Base-by-base conservation (phyloP, 1,140 invertebrate species). In the Procambarus clarkii region DNA sequence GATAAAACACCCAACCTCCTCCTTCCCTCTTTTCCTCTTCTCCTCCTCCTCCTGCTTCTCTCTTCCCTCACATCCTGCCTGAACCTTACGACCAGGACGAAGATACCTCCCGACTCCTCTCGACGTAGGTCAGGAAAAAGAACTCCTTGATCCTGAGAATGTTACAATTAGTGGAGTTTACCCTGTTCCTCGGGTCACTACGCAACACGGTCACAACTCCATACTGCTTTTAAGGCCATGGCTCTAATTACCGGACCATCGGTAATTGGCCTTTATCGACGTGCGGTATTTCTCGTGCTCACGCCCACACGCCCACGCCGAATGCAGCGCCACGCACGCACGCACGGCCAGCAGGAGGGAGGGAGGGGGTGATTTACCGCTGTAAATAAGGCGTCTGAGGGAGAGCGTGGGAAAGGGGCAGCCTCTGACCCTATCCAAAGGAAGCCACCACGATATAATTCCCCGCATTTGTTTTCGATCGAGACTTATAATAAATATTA, bases 401-500 rank as follows among this genome's bases (percentile, higher is more conserved):
- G 64, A 45, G 85, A 74, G 85, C 85, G 85, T 86, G 85, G 85
- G 85, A 86, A 86, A 77, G 76, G 74, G 48, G 21, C 85, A 78
- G 81, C 81, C 50, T 54, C 81, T 83, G 81, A 83, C 81, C 81
- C 24, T 64, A 46, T 9, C 81, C 46, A 34, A 74, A 69, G 81
- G 81, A 54, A 46, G 58, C 81, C 58, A 60, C 58, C 58, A 45
- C 50, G 81, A 83, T 83, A 69, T 69, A 83, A 83, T 83, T 83
- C 81, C 81, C 60, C 21, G 58, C 81, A 54, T 83, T 83, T 64
- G 81, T 83, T 83, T 83, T 83, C 60, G 24, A 83, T 83, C 81
- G 81, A 83, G 81, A 24, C 81, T 83, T 83, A 83, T 83, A 83
- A 83, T 83, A 83, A 83, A 83, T 83, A 83, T 69, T 83, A 69